Conservation (phyloP, 2,797 vertebrate species). For the Peromyscus melanophrys region DNA sequence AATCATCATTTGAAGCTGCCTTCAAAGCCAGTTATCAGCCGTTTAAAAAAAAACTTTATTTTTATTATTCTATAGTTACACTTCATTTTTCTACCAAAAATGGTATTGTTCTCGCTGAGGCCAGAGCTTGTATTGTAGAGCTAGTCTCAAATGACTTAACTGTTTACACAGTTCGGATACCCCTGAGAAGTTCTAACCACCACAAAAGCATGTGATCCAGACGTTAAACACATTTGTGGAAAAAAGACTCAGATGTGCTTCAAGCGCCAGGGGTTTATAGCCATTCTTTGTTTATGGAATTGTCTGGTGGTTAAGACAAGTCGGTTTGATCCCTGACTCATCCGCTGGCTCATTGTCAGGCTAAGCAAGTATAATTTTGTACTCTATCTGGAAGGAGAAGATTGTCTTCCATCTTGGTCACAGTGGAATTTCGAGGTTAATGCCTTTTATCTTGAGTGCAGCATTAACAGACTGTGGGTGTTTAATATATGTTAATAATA, state of each 20-base stretch:
- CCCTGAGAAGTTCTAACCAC: constrained; percentile 27
- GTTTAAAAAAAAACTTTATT: background rate
- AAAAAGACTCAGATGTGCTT: constrained; percentile 65
- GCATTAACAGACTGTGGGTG: constrained; percentile 74
- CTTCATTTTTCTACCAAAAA: constrained; percentile 62
- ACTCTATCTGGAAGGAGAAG: constrained; percentile 63
- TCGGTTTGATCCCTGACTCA: constrained; percentile 64
- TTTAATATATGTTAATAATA: constrained; percentile 84
- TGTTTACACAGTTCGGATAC: constrained; percentile 64
- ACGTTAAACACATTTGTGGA: constrained; percentile 65
- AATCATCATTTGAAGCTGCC: background rate
- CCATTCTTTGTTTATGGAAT: constrained; percentile 74
- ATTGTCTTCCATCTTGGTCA: constrained; percentile 76
- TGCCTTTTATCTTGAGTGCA: constrained; percentile 80
- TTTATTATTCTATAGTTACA: constrained; percentile 35
- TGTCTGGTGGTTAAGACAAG: constrained; percentile 68
- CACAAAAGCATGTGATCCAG: constrained; percentile 35
- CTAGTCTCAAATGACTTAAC: constrained; percentile 61
- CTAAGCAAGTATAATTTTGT: constrained; percentile 72
- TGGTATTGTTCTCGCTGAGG: constrained; percentile 28
- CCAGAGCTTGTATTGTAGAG: constrained; percentile 36
- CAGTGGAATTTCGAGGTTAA: constrained; percentile 80
- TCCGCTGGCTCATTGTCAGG: constrained; percentile 66
- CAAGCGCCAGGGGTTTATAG: constrained; percentile 46
- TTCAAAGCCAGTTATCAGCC: constrained; percentile 15